These are phyloP conservation scores for Nothocercus julius DNA, from an alignment of 2,113 vertebrate genomes.

Conservation along the genomic window DNA sequence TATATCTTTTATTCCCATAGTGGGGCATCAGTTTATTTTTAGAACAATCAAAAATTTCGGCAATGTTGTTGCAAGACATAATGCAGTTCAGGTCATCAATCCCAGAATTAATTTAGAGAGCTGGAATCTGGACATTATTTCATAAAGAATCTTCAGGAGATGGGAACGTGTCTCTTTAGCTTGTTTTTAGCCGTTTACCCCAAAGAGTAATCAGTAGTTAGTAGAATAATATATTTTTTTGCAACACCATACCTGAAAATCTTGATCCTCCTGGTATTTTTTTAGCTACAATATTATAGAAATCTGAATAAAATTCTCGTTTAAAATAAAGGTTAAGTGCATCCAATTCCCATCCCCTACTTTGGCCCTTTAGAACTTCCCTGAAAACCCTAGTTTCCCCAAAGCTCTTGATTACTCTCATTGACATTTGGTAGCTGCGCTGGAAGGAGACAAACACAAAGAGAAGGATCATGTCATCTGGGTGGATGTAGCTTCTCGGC, in stretches of 20 bases:
- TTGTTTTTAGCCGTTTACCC: not conserved
- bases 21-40: constrained; percentile 1
- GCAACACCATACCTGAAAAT: not conserved
- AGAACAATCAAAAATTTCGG: not conserved
- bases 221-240: not conserved
- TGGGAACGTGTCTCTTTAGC: not conserved
- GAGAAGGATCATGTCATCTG: not conserved
- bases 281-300: not conserved
- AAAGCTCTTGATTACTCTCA: not conserved
- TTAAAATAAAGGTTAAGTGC: not conserved
- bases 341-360: not conserved
- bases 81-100: not conserved
- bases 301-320: not conserved
- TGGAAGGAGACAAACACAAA: not conserved
- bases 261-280: not conserved
- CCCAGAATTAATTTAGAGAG: not conserved
- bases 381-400: not conserved
- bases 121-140: not conserved
- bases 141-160: not conserved
- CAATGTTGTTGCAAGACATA: not conserved
- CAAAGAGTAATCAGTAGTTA: not conserved
- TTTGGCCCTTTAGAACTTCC: not conserved
- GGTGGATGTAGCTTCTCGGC: not conserved
- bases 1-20: constrained; percentile 10
- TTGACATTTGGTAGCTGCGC: not conserved